Evolutionary conservation across 1,140 invertebrate species (phyloP), one percentile per base, ranked within the genome.

Genomic region (Cecropterus lyciades): DNA sequence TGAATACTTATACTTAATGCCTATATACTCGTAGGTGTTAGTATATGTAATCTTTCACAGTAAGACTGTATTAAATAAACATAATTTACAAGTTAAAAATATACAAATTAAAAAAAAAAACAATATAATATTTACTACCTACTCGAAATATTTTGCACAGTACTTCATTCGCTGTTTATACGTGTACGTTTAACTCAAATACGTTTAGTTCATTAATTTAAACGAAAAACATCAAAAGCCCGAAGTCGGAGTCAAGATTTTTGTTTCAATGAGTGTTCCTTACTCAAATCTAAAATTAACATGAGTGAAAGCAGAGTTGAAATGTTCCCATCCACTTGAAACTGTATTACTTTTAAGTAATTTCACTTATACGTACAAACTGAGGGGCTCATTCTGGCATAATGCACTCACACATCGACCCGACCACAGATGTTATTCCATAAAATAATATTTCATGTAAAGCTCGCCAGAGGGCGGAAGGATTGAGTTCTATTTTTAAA

Each of bases 401-500:
- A 84, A 80, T 72, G 63, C 75, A 79, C 79, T 68, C 82, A 82
- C 77, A 79, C 77, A 79, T 69, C 60, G 69, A 59, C 55, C 51
- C 59, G 66, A 75, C 75, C 81, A 85, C 89, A 91, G 89, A 91
- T 90, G 89, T 85, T 89, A 91, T 91, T 89, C 86, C 87, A 90
- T 91, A 90, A 90, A 91, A 91, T 91, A 90, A 91, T 91, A 91
- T 91, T 90, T 91, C 89, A 91, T 91, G 89, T 91, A 91, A 91
- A 91, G 84, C 85, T 85, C 82, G 84, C 80, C 84, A 81, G 86
- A 90, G 87, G 89, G 86, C 85, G 89, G 86, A 91, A 90, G 89
- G 86, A 89, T 90, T 89, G 86, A 80, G 80, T 91, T 90, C 87
- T 90, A 90, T 91, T 91, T 91, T 87, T 85, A 88, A 89, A 86